Percentiles rank a stretch among this genome's conserved stretches.
phyloP scores from a whole-genome alignment of 1,140 invertebrate genomes.

The Papilio dardanus region DNA sequence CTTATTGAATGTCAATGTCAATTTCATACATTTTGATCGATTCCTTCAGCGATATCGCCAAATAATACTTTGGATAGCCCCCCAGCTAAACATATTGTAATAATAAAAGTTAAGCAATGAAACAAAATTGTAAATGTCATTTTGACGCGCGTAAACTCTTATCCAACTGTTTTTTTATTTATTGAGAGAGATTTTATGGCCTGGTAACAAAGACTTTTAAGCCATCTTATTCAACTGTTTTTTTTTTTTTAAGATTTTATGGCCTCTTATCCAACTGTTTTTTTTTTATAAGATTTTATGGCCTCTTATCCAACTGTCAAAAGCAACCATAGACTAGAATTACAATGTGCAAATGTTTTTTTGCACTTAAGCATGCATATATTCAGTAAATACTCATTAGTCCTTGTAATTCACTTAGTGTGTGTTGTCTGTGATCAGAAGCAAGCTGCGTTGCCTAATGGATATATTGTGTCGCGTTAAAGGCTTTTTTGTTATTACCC shows the following conservation, averaged over 20 bases:
- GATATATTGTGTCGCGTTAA: conserved; percentile 27
- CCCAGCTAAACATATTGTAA: too few relatives aligned
- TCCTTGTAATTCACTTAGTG: conserved; percentile 27
- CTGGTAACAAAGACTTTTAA: too few relatives aligned
- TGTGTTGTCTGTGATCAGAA: conserved; percentile 9
- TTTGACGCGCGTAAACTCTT: not conserved
- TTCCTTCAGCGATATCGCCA: too few relatives aligned
- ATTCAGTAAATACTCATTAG: not conserved
- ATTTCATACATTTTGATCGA: too few relatives aligned
- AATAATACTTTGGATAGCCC: too few relatives aligned
- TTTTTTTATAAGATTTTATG: too few relatives aligned
- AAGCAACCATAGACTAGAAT: not conserved
- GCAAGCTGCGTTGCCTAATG: conserved; percentile 19
- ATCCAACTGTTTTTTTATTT: too few relatives aligned
- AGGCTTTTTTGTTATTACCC: conserved; percentile 28
- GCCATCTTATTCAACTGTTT: too few relatives aligned
- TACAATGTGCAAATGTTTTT: not conserved
- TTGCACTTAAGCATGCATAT: not conserved
- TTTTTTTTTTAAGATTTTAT: too few relatives aligned
- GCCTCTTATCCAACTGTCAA: not conserved
- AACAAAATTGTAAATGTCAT: not conserved
- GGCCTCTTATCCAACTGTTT: too few relatives aligned
- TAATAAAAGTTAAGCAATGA: not conserved
- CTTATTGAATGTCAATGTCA: too few relatives aligned
- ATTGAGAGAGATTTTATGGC: too few relatives aligned